Conservation (phyloP, 1,140 invertebrate species). For the Muscidifurax raptorellus region DNA sequence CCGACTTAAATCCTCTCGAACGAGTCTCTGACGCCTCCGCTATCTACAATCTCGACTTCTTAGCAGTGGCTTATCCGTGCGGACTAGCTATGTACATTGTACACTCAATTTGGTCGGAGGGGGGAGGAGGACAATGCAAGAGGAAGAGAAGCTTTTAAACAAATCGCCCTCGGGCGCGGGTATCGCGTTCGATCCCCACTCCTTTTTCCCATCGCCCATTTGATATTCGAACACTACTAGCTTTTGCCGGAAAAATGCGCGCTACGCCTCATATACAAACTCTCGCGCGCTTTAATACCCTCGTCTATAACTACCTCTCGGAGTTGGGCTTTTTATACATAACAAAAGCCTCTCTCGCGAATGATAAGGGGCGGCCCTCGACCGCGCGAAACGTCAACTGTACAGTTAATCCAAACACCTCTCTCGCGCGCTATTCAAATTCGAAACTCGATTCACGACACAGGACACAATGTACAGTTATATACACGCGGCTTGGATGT, state of each 20-base stretch:
- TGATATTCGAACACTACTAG: neutral
- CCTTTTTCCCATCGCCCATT: neutral
- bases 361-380: neutral
- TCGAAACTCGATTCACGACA: neutral
- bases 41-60: conserved; percentile 37
- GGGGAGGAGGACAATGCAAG: neutral
- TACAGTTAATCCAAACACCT: neutral
- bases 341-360: neutral
- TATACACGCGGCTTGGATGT: neutral
- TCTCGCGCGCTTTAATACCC: too few species aligned
- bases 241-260: neutral
- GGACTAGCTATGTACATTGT: conserved; percentile 18
- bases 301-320: too few species aligned
- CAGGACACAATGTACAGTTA: neutral
- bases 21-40: neutral
- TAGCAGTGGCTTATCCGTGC: conserved; percentile 24
- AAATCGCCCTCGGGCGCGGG: neutral
- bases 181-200: neutral
- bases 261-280: too few species aligned
- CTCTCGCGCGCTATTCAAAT: neutral
- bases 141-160: conserved; percentile 3
- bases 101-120: conserved; percentile 34
- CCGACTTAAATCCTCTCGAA: conserved; percentile 24
- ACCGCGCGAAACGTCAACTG: neutral
- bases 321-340: too few species aligned